Conservation (phyloP, 2,888 invertebrate species). For the Agrilus biguttatus region DNA sequence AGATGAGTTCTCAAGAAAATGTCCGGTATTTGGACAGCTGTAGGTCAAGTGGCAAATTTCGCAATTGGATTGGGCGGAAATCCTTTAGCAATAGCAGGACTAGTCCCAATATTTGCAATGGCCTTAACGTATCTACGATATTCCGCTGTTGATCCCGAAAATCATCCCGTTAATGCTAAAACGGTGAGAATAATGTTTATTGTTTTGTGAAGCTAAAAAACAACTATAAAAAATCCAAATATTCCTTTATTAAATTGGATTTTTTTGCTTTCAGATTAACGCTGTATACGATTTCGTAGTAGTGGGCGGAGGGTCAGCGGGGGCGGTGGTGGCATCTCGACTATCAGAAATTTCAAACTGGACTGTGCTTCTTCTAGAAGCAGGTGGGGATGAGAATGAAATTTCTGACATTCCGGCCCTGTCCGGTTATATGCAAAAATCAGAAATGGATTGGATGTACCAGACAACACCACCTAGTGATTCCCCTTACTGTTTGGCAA, state of each 20-base stretch:
- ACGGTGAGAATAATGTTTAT: slow-evolving; percentile 39
- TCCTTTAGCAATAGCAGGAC: slow-evolving; percentile 49
- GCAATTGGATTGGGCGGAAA: slow-evolving; percentile 25
- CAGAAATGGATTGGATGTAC: slow-evolving; percentile 85
- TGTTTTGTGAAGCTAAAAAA: too few relatives aligned
- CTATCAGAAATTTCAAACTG: slow-evolving; percentile 69
- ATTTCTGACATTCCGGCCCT: slow-evolving; percentile 77
- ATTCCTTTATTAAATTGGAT: too few relatives aligned
- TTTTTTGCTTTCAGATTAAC: slow-evolving; percentile 17
- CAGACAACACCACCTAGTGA: slow-evolving; percentile 68
- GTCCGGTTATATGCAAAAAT: slow-evolving; percentile 71
- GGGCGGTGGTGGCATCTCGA: slow-evolving; percentile 74
- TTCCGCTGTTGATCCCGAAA: slow-evolving; percentile 69
- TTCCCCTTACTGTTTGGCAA: slow-evolving; percentile 72
- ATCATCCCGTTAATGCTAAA: slow-evolving; percentile 54
- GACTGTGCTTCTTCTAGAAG: slow-evolving; percentile 72
- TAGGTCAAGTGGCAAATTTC: slow-evolving; percentile 29
- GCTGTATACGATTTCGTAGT: slow-evolving; percentile 76
- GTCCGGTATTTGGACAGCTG: slow-evolving; percentile 32
- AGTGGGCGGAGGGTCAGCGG: slow-evolving; percentile 80
- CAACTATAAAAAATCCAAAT: too few relatives aligned
- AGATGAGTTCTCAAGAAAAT: slow-evolving; percentile 18
- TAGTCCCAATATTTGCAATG: slow-evolving; percentile 69
- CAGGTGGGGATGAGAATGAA: slow-evolving; percentile 79
- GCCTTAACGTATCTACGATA: slow-evolving; percentile 71